Base-by-base conservation (phyloP, 2,888 invertebrate genomes). In the Hanleya hanleyi region DNA sequence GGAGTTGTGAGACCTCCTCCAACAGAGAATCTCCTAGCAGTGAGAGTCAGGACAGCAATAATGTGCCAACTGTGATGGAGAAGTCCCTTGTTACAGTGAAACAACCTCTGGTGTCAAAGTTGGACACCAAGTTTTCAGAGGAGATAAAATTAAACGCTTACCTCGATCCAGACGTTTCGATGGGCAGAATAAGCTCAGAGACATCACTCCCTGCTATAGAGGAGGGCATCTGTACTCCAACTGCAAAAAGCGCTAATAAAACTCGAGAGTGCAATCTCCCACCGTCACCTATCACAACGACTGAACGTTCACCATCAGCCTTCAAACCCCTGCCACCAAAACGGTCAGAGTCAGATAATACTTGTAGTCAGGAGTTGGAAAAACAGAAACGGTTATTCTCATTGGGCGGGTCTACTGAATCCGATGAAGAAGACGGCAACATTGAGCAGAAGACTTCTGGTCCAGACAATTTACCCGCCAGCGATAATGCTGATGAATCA, bases 1-100 rank as follows among this genome's bases (percentile, higher is more conserved):
- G 83, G 74, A 1, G 33, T 29, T 64, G 64, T 7, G 64, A 64
- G 35, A 18, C 35, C 26, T 64, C 64, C 18, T 37, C 37, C 4
- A 47, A 47, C 47, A 26, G 32, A 5, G 61, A 33, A 15, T 57
- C 61, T 3, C n/a, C 3, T 18, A 64, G 64, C 26, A 64, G 64
- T 64, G 64, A 64, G 18, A 35, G 15, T 9, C 29, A 15, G 15
- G 64, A 64, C 18, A 35, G 18, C n/a, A 9, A 9, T 22, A 29
- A 29, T 22, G 9, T 15, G 47, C 12, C 57, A 26, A 7, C 57
- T 29, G 36, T 35, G 47, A n/a, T n/a, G 26, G 57, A 57, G 32
- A 57, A 57, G 57, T n/a, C 26, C 26, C 12, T 4, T 18, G 7
- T 7, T 26, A 57, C 57, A 4, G 57, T 57, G 9, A 22, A 7